Evolutionary conservation across 2,797 vertebrate genomes (phyloP).

Genomic region (Cuculus canorus): DNA sequence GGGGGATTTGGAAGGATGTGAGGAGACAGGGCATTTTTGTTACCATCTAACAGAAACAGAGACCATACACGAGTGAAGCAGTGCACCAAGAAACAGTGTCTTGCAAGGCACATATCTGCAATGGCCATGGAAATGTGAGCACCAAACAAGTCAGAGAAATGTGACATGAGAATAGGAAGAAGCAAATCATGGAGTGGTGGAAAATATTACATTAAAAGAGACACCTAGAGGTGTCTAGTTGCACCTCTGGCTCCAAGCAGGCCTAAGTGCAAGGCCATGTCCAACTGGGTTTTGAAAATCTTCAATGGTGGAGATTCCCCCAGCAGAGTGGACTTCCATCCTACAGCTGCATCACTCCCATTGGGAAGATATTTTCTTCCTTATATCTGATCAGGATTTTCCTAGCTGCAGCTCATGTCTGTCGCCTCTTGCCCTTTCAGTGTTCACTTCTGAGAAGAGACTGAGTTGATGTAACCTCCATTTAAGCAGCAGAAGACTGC

Average conservation of each 20-base stretch:
- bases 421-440: background rate
- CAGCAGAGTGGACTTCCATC: background rate
- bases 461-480: background rate
- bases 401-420: background rate
- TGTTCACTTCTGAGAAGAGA: background rate
- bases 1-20: background rate
- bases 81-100: background rate
- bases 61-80: background rate
- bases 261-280: background rate
- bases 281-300: background rate
- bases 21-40: background rate
- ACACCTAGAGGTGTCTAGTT: background rate
- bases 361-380: background rate
- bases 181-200: background rate
- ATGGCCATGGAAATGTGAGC: background rate
- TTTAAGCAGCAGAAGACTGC: background rate
- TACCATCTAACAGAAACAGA: background rate
- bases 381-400: background rate
- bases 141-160: rapidly evolving
- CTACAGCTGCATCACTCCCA: background rate
- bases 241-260: background rate
- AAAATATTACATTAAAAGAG: background rate
- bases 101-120: background rate
- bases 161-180: background rate
- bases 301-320: background rate